Evolutionary conservation across 2,113 vertebrate species (phyloP).

Genomic region (Vimba vimba): DNA sequence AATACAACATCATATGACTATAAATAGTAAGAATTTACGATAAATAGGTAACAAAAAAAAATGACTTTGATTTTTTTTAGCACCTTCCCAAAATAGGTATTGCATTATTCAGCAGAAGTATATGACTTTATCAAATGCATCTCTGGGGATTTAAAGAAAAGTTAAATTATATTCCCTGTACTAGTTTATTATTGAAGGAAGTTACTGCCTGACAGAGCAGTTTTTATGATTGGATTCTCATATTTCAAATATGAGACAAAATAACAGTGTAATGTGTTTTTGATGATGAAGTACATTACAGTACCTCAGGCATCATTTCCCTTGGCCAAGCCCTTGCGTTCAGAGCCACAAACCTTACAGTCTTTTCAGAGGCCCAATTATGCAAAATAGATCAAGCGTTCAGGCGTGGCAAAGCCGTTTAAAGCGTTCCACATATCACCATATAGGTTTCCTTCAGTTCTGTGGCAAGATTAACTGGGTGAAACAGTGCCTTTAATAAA

Average conservation of each 20-base stretch:
- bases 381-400: slow-evolving; percentile 53
- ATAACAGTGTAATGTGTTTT: slow-evolving; percentile 11
- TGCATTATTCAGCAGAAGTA: slow-evolving; percentile 4
- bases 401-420: slow-evolving; percentile 52
- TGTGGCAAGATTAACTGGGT: slow-evolving; percentile 21
- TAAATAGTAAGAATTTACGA: background rate
- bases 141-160: background rate
- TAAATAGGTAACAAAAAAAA: background rate
- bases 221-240: slow-evolving; percentile 32
- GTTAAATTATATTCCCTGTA: background rate
- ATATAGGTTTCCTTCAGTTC: slow-evolving; percentile 19
- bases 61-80: background rate
- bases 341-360: slow-evolving; percentile 24
- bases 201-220: slow-evolving; percentile 23
- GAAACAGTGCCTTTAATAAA: slow-evolving; percentile 44
- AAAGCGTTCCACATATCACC: slow-evolving; percentile 43
- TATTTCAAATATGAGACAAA: slow-evolving; percentile 14
- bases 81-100: background rate
- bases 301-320: slow-evolving; percentile 14
- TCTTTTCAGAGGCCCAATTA: slow-evolving; percentile 52
- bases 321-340: slow-evolving; percentile 35
- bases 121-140: background rate
- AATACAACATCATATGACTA: background rate
- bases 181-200: slow-evolving; percentile 28
- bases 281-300: slow-evolving; percentile 29